Percentiles rank a stretch among this genome's conserved stretches.
Evolutionary conservation across 30 jellyfish, hydroid and myxozoan genomes (phyloP).

Genomic region (Cassiopea andromeda): DNA sequence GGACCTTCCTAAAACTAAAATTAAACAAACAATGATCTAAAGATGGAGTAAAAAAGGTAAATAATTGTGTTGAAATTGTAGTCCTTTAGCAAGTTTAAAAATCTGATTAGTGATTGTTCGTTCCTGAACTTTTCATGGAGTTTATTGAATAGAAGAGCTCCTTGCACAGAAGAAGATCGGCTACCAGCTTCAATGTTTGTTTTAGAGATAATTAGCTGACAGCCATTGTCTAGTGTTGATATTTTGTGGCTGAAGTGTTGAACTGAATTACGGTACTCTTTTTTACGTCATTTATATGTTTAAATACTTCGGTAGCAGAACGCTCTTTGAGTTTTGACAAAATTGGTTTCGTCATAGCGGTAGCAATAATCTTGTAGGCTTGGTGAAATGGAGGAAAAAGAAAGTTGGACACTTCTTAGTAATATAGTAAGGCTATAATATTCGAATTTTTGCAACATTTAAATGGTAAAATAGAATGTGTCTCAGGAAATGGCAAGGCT

Average conservation of each 20-base stretch:
- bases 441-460: not conserved
- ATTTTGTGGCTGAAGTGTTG: not conserved
- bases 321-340: not conserved
- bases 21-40: too few species aligned
- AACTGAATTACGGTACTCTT: not conserved
- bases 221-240: not conserved
- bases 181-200: not conserved
- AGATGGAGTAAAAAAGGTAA: too few species aligned
- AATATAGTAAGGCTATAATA: not conserved
- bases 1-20: too few species aligned
- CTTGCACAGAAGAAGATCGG: not conserved
- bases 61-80: not conserved
- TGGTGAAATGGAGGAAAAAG: not conserved
- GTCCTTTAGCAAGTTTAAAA: not conserved
- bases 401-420: not conserved
- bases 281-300: not conserved
- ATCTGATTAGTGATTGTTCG: not conserved
- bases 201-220: not conserved
- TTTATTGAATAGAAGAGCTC: not conserved
- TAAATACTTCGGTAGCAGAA: not conserved
- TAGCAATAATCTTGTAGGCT: not conserved
- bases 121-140: not conserved
- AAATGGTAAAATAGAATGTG: too few species aligned
- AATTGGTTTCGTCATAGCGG: not conserved
- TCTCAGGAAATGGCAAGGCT: too few species aligned